Evolutionary conservation across 2,888 invertebrate genomes (phyloP).

Genomic region (Melieria picta): DNA sequence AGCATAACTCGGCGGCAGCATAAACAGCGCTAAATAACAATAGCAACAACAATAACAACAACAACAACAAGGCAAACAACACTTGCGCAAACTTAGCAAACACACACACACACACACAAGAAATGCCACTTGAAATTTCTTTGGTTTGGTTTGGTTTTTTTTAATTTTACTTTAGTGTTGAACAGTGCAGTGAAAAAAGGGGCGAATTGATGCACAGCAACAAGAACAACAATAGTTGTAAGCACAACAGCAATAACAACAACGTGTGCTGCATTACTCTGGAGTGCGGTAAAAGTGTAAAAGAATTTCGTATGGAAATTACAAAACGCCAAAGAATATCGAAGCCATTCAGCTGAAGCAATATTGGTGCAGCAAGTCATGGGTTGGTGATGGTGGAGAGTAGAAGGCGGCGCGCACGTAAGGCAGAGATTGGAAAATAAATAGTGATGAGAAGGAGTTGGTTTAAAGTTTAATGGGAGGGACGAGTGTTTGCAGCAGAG

Average conservation of each 20-base stretch:
- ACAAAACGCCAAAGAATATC: conserved; percentile 13
- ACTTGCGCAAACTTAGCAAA: conserved; percentile 22
- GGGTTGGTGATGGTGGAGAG: too few species aligned
- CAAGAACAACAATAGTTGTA: too few species aligned
- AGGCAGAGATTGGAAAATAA: too few species aligned
- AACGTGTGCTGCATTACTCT: too few species aligned
- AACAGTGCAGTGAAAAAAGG: background rate
- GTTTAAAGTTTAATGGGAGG: too few species aligned
- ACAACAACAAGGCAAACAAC: conserved; percentile 13
- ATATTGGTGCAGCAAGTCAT: too few species aligned
- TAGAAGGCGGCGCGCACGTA: too few species aligned
- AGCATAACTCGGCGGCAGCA: too few species aligned
- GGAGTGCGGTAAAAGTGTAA: background rate
- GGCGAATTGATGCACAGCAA: background rate
- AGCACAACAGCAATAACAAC: too few species aligned
- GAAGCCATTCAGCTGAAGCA: background rate
- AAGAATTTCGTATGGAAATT: conserved; percentile 26
- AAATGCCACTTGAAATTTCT: conserved; percentile 24
- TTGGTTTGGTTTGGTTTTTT: background rate
- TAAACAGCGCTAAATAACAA: background rate
- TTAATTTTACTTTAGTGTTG: background rate
- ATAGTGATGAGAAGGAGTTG: too few species aligned
- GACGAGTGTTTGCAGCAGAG: too few species aligned
- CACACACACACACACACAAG: conserved; percentile 7
- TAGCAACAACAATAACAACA: conserved; percentile 14